Evolutionary conservation across 2,888 invertebrate genomes (phyloP).

Genomic region (Synergus umbraculus): DNA sequence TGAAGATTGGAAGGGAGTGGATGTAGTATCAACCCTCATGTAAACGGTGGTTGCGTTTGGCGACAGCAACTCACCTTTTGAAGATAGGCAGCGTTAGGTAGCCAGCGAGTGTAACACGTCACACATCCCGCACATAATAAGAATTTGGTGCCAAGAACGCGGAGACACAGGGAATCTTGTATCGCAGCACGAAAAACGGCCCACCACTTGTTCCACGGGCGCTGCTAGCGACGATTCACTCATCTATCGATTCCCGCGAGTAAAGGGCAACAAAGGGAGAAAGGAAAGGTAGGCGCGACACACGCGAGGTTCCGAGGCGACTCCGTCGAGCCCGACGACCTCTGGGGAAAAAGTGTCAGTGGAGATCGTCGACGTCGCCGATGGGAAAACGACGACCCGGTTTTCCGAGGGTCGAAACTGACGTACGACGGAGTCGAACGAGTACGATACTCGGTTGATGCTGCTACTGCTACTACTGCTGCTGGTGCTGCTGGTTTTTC

Average conservation of each 20-base stretch:
- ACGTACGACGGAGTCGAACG: conserved; percentile 10
- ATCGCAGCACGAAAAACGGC: conserved; percentile 59
- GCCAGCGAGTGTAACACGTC: conserved; percentile 48
- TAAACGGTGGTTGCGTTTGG: not conserved
- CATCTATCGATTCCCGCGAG: conserved; percentile 69
- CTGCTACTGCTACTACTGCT: conserved; percentile 70
- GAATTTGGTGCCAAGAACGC: conserved; percentile 47
- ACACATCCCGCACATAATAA: conserved; percentile 49
- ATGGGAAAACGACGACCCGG: conserved; percentile 14
- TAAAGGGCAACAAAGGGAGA: conserved; percentile 29
- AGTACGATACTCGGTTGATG: conserved; percentile 51
- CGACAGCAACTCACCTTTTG: conserved; percentile 55
- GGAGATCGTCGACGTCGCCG: conserved; percentile 1
- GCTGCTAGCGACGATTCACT: conserved; percentile 71
- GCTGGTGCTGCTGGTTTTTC: conserved; percentile 61
- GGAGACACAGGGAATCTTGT: conserved; percentile 48
- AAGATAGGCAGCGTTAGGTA: conserved; percentile 51
- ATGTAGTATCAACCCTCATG: not conserved
- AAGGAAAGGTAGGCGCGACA: not conserved
- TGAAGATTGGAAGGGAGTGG: not conserved
- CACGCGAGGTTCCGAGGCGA: conserved; percentile 23
- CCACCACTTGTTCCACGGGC: conserved; percentile 74
- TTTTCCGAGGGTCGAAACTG: conserved; percentile 29
- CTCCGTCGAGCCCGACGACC: conserved; percentile 25
- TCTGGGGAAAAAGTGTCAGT: not conserved